A percentile compares a stretch with the other conserved stretches of the same genome.
These are phyloP conservation scores for Drosophila planitibia DNA, from an alignment of 2,888 invertebrate species.

Conservation along the genomic window DNA sequence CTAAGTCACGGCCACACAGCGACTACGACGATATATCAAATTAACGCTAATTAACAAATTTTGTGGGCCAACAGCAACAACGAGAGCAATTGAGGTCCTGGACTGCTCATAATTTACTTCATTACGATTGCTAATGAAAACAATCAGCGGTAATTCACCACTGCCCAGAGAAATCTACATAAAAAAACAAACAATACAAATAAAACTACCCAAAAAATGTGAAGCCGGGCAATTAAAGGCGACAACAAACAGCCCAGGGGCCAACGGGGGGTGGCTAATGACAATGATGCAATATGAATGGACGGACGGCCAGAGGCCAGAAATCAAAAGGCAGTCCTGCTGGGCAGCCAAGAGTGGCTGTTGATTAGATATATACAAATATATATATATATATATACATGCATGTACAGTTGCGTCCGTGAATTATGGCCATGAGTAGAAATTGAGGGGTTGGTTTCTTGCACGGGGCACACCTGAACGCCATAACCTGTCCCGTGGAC, in stretches of 20 bases:
- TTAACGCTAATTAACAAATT: constrained; percentile 75
- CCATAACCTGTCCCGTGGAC: constrained; percentile 67
- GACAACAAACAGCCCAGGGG: constrained; percentile 70
- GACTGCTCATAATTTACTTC: constrained; percentile 72
- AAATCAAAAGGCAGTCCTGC: constrained; percentile 75
- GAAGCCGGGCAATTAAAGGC: constrained; percentile 71
- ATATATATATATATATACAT: neutral
- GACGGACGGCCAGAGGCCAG: constrained; percentile 49
- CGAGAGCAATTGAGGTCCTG: constrained; percentile 43
- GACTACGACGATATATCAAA: constrained; percentile 52
- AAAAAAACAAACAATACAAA: constrained; percentile 10
- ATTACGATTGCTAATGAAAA: constrained; percentile 76
- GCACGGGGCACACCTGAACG: constrained; percentile 69
- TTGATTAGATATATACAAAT: constrained; percentile 52
- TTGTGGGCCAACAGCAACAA: constrained; percentile 32
- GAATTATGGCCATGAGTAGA: constrained; percentile 51
- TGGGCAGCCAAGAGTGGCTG: constrained; percentile 50
- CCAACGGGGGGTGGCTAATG: constrained; percentile 66
- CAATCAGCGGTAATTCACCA: constrained; percentile 73
- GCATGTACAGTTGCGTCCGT: constrained; percentile 70
- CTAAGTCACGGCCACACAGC: constrained; percentile 31
- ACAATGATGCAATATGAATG: constrained; percentile 63
- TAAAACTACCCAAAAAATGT: constrained; percentile 47
- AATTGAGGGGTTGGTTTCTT: constrained; percentile 49
- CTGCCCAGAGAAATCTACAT: constrained; percentile 64